phyloP scores from a whole-genome alignment of 2,113 vertebrate species.

The Phainopepla nitens region DNA sequence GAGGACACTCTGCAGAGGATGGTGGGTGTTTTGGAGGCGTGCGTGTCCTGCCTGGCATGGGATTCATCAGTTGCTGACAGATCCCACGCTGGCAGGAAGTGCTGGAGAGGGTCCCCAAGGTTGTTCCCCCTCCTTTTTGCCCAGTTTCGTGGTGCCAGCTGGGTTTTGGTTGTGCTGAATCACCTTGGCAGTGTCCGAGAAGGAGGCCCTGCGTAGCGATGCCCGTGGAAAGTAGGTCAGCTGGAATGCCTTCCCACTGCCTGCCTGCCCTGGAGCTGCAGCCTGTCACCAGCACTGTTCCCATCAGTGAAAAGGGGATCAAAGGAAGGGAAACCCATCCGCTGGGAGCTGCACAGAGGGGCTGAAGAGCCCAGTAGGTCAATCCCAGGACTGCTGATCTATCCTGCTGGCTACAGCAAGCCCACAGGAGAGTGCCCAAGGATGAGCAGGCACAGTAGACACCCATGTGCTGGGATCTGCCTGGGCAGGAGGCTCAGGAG shows the following conservation, averaged over 20 bases:
- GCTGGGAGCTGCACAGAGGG: rapidly evolving
- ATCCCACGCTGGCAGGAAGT: rapidly evolving
- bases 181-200: neutral
- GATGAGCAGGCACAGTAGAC: rapidly evolving
- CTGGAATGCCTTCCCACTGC: neutral
- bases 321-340: neutral
- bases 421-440: rapidly evolving
- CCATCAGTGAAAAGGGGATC: rapidly evolving
- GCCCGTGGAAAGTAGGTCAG: slow-evolving; percentile 20
- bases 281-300: neutral
- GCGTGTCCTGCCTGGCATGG: neutral
- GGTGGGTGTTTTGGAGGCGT: neutral
- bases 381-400: neutral
- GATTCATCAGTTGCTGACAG: neutral
- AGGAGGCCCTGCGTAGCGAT: neutral
- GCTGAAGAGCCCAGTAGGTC: neutral
- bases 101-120: neutral
- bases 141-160: neutral
- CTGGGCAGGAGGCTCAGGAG: neutral
- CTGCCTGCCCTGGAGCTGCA: rapidly evolving
- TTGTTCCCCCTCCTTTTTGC: rapidly evolving
- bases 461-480: neutral
- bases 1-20: neutral
- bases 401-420: neutral
- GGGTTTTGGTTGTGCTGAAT: neutral